phyloP scores from a whole-genome alignment of 2,797 vertebrate species.

The Vultur gryphus region DNA sequence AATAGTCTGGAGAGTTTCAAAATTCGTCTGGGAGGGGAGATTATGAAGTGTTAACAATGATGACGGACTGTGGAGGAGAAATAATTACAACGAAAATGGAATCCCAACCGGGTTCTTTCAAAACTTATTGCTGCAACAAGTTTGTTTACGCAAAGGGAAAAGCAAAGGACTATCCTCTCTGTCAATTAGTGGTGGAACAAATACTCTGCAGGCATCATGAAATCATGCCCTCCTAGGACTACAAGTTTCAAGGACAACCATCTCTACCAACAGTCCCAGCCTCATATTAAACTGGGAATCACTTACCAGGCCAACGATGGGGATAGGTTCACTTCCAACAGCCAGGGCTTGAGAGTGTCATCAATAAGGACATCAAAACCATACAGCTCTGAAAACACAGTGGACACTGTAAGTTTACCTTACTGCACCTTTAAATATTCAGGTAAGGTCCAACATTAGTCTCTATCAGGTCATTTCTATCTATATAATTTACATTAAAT shows the following conservation, averaged over 20 bases:
- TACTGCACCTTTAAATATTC: background rate
- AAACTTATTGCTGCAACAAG: background rate
- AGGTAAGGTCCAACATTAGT: background rate
- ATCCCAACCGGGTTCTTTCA: background rate
- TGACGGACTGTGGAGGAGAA: background rate
- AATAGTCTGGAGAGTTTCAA: background rate
- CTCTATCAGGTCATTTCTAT: background rate
- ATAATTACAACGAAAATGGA: constrained; percentile 40
- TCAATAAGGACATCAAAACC: constrained; percentile 98
- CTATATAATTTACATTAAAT: background rate
- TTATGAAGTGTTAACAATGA: background rate
- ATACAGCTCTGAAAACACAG: constrained; percentile 87
- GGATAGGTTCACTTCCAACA: constrained; percentile 96
- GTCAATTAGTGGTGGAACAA: background rate
- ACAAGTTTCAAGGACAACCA: background rate
- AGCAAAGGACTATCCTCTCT: background rate
- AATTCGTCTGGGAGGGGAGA: background rate
- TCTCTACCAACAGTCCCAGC: background rate
- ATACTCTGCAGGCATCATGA: background rate
- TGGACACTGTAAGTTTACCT: background rate
- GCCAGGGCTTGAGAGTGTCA: constrained; percentile 94
- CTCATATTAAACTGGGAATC: background rate
- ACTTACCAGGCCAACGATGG: constrained; percentile 96
- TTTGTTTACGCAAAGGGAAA: background rate
- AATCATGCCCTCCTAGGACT: background rate